Evolutionary conservation across 2,797 vertebrate species (phyloP).

Genomic region (Crenuchus spilurus): DNA sequence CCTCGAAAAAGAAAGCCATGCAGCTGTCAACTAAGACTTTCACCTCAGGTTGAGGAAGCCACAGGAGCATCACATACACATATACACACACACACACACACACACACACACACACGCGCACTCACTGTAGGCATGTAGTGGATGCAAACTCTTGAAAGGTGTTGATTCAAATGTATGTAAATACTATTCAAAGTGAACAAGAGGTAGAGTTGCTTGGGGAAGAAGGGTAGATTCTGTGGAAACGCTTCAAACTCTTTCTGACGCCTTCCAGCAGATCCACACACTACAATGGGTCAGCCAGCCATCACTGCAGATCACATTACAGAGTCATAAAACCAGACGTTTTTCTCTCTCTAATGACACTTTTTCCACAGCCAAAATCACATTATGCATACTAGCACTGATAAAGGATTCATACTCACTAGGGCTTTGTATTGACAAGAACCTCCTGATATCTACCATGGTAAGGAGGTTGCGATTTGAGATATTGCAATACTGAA

Average conservation of each 20-base stretch:
- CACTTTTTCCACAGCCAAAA: background rate
- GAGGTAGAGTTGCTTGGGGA: background rate
- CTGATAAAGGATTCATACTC: too few relatives aligned
- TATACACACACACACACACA: conserved; percentile 31
- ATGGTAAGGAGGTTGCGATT: too few relatives aligned
- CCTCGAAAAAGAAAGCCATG: conserved; percentile 76
- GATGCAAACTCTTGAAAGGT: background rate
- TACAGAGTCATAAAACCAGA: background rate
- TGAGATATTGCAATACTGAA: too few relatives aligned
- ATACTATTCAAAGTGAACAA: conserved; percentile 48
- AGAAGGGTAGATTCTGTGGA: background rate
- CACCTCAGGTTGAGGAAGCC: background rate
- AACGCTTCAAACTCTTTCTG: background rate
- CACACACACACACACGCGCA: conserved; percentile 20
- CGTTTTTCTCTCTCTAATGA: too few relatives aligned
- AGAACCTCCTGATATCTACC: too few relatives aligned
- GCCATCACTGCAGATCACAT: background rate
- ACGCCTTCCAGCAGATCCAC: background rate
- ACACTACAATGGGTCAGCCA: background rate
- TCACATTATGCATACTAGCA: too few relatives aligned
- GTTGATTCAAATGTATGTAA: conserved; percentile 58
- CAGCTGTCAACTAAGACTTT: conserved; percentile 16
- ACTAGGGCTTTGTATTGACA: too few relatives aligned
- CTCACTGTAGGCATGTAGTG: background rate
- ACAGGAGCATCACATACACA: conserved; percentile 33